Evolutionary conservation across 1,140 invertebrate species (phyloP).

Genomic region (Cydia pomonella): DNA sequence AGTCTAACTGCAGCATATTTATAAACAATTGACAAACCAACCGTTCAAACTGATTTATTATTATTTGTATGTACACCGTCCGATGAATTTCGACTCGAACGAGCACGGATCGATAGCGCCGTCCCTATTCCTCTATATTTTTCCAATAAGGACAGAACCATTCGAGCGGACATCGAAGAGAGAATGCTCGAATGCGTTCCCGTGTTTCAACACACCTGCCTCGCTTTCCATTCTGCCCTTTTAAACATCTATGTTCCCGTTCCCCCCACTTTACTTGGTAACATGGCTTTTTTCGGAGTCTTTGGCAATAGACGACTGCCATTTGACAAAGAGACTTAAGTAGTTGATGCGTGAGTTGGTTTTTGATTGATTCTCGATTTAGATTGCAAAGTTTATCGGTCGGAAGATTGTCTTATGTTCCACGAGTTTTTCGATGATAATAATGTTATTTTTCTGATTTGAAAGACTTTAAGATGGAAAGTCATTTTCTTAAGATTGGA

Average conservation of each 20-base stretch:
- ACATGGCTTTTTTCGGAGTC: neutral
- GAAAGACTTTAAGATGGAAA: neutral
- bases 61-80: constrained; percentile 15
- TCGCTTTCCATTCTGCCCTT: constrained; percentile 29
- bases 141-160: constrained; percentile 48
- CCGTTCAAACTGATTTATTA: constrained; percentile 32
- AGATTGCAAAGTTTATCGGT: constrained; percentile 17
- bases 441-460: constrained; percentile 2
- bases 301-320: neutral
- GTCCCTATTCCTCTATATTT: constrained; percentile 48
- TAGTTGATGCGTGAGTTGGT: constrained; percentile 29
- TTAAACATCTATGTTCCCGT: constrained; percentile 16
- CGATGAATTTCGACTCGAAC: constrained; percentile 32
- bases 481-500: neutral
- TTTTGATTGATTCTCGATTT: constrained; percentile 23
- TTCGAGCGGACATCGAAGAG: constrained; percentile 41
- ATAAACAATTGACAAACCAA: constrained; percentile 11
- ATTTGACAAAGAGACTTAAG: constrained; percentile 30
- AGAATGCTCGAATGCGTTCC: constrained; percentile 42
- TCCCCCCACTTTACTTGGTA: neutral
- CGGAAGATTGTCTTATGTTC: constrained; percentile 21
- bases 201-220: constrained; percentile 44
- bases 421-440: neutral
- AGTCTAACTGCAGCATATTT: neutral
- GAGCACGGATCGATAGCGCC: constrained; percentile 41